Conservation (phyloP, 1,140 invertebrate species). For the Bursaphelenchus mucronatus region DNA sequence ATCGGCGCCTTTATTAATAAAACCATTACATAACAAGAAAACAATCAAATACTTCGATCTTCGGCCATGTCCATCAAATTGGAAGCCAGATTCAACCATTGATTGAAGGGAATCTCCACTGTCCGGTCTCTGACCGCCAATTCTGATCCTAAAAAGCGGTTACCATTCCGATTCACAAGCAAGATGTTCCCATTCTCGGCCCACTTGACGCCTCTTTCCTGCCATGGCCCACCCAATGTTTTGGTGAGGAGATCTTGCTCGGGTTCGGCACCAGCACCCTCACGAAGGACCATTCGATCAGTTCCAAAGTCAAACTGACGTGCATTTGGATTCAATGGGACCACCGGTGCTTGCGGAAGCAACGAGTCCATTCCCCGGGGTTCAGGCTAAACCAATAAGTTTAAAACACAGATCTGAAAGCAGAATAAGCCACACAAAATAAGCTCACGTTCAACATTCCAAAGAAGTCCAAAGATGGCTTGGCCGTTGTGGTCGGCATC, state of each 20-base stretch:
- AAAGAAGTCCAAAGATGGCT: too few species aligned
- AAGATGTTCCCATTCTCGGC: slow-evolving; percentile 47
- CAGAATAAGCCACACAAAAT: too few species aligned
- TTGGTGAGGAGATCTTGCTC: not conserved
- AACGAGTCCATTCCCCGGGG: too few species aligned
- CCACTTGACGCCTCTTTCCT: slow-evolving; percentile 36
- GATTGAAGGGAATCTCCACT: slow-evolving; percentile 41
- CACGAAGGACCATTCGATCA: slow-evolving; percentile 43
- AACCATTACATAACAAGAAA: too few species aligned
- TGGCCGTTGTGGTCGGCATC: too few species aligned
- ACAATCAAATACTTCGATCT: too few species aligned
- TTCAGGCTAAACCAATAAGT: too few species aligned
- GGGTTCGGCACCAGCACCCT: slow-evolving; percentile 19
- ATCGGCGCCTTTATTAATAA: too few species aligned
- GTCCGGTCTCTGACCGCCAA: slow-evolving; percentile 44
- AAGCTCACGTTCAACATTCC: too few species aligned
- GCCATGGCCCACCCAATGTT: slow-evolving; percentile 29
- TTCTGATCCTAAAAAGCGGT: slow-evolving; percentile 43
- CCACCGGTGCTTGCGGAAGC: too few species aligned
- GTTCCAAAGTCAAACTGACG: slow-evolving; percentile 8
- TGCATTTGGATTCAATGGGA: too few species aligned
- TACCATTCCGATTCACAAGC: slow-evolving; percentile 44
- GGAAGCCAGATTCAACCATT: slow-evolving; percentile 32
- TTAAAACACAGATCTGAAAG: too few species aligned
- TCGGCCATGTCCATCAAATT: slow-evolving; percentile 28